These are phyloP conservation scores for Campoletis sonorensis DNA, from an alignment of 1,140 invertebrate species.

Conservation along the genomic window DNA sequence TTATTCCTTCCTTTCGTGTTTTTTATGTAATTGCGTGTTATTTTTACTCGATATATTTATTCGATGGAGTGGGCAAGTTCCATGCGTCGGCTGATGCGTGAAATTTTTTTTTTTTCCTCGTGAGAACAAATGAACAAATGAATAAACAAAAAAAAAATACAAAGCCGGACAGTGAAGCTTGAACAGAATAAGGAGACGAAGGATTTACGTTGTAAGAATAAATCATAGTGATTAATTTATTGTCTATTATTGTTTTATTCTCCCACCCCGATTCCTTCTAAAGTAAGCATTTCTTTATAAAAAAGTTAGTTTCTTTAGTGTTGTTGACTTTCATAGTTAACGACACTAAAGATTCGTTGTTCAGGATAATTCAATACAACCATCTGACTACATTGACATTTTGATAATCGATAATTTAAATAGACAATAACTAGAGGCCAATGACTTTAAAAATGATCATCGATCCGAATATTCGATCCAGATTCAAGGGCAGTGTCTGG, in stretches of 20 bases:
- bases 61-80: slow-evolving; percentile 51
- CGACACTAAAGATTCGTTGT: too few relatives aligned
- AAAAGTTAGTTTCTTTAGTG: too few relatives aligned
- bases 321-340: too few relatives aligned
- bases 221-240: slow-evolving; percentile 68
- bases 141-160: slow-evolving; percentile 45
- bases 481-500: too few relatives aligned
- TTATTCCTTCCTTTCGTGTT: slow-evolving; percentile 31
- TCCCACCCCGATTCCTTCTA: too few relatives aligned
- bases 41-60: slow-evolving; percentile 57
- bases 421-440: too few relatives aligned
- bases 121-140: slow-evolving; percentile 22
- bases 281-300: too few relatives aligned
- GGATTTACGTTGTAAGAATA: slow-evolving; percentile 70
- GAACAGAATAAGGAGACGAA: slow-evolving; percentile 48
- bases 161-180: slow-evolving; percentile 26
- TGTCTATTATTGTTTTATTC: slow-evolving; percentile 47
- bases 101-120: neutral
- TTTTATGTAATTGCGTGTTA: slow-evolving; percentile 1
- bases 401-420: too few relatives aligned
- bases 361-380: too few relatives aligned
- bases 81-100: slow-evolving; percentile 53
- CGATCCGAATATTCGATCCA: too few relatives aligned
- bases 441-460: too few relatives aligned
- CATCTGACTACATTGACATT: too few relatives aligned